Percentiles rank a stretch among this genome's conserved stretches.
Evolutionary conservation across 2,113 vertebrate genomes (phyloP).

Genomic region (Pseudopodoces humilis): DNA sequence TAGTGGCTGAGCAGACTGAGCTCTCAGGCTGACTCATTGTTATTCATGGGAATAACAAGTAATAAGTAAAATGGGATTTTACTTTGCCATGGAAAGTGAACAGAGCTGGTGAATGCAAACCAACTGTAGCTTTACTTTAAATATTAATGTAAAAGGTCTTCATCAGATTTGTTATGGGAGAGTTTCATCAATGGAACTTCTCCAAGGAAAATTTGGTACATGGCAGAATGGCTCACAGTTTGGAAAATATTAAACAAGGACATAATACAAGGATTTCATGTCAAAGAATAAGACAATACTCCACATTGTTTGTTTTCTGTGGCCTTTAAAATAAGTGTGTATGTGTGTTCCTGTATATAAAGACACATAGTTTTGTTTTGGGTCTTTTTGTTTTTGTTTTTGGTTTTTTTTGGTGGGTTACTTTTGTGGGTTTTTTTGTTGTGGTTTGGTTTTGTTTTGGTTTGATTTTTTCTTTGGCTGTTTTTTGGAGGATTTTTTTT

Average conservation of each 20-base stretch:
- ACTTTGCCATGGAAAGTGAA: background rate
- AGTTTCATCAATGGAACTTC: background rate
- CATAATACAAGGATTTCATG: background rate
- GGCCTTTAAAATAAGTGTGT: background rate
- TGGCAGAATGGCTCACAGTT: background rate
- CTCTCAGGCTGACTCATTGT: background rate
- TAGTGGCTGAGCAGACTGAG: background rate
- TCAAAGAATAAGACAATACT: background rate
- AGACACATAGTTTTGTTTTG: accelerated
- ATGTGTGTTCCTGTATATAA: background rate
- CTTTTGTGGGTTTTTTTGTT: background rate
- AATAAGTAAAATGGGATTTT: background rate
- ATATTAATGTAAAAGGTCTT: background rate
- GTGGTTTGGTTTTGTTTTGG: background rate
- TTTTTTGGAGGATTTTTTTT: background rate
- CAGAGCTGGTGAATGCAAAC: background rate
- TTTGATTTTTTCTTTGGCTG: background rate
- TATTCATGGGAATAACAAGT: background rate
- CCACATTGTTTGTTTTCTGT: background rate
- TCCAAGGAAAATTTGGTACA: background rate
- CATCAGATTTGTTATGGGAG: background rate
- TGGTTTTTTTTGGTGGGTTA: background rate
- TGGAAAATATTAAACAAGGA: background rate
- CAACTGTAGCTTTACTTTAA: background rate
- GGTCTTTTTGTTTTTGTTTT: background rate